phyloP scores from a whole-genome alignment of 1,140 invertebrate species.

The Nilaparvata lugens region DNA sequence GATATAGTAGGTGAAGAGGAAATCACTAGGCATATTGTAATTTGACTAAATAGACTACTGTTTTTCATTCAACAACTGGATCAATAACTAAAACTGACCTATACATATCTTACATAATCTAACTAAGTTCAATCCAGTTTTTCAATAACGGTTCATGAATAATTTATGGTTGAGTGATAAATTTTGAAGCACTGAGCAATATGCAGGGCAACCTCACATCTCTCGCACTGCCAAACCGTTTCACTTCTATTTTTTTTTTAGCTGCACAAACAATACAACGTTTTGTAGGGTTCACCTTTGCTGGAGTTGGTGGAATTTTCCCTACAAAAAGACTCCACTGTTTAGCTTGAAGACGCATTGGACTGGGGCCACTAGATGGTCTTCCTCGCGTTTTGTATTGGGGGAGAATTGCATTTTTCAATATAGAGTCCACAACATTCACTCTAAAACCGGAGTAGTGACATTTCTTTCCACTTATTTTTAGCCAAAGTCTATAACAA shows the following conservation, averaged over 20 bases:
- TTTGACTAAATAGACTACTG: too few species aligned
- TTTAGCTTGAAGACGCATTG: slow-evolving; percentile 12
- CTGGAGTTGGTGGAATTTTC: slow-evolving; percentile 15
- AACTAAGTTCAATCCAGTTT: too few species aligned
- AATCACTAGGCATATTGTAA: too few species aligned
- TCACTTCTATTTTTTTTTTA: slow-evolving; percentile 15
- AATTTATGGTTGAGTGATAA: slow-evolving; percentile 11
- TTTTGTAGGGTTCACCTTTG: slow-evolving; percentile 11
- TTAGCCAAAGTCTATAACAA: slow-evolving; percentile 11
- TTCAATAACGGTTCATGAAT: too few species aligned
- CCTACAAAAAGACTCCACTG: slow-evolving; percentile 13
- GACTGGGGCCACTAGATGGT: slow-evolving; percentile 8
- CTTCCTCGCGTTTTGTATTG: slow-evolving; percentile 11
- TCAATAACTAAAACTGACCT: too few species aligned
- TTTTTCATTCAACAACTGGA: too few species aligned
- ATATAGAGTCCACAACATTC: slow-evolving; percentile 11
- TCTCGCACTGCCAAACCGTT: slow-evolving; percentile 9
- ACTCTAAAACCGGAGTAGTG: slow-evolving; percentile 15
- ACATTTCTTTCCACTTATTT: slow-evolving; percentile 15
- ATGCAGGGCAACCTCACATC: slow-evolving; percentile 15
- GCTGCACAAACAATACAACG: slow-evolving; percentile 16
- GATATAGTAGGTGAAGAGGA: too few species aligned
- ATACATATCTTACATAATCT: too few species aligned
- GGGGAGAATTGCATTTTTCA: slow-evolving; percentile 8
- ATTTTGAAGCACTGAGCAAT: slow-evolving; percentile 20